These are phyloP conservation scores for Potamarius usumacintae DNA, from an alignment of 2,113 vertebrate species.

Conservation along the genomic window DNA sequence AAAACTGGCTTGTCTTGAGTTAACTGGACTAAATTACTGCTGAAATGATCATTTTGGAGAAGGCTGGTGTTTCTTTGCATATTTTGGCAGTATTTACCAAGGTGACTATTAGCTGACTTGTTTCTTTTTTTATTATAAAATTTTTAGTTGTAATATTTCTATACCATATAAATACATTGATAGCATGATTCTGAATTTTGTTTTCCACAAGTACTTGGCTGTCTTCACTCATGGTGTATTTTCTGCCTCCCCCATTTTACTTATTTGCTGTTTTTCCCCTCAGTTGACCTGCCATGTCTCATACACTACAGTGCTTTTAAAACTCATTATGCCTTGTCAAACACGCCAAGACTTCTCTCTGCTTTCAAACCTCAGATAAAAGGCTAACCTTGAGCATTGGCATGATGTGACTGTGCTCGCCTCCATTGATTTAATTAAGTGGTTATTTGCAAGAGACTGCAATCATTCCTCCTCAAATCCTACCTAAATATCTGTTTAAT, in stretches of 20 bases:
- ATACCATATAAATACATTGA: not conserved
- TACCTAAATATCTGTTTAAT: constrained; percentile 33
- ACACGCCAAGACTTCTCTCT: constrained; percentile 18
- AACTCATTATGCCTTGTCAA: constrained; percentile 55
- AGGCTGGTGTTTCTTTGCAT: not conserved
- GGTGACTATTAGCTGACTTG: not conserved
- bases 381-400: constrained; percentile 62
- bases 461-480: constrained; percentile 32
- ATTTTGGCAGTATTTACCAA: not conserved
- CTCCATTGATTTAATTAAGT: constrained; percentile 46
- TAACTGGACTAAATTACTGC: not conserved
- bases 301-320: constrained; percentile 49
- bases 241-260: not conserved
- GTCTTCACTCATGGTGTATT: not conserved
- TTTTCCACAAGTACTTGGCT: not conserved
- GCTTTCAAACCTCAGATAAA: constrained; percentile 55
- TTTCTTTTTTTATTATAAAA: not conserved
- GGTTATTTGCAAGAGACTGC: constrained; percentile 38
- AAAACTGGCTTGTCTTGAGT: not conserved
- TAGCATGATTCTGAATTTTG: not conserved
- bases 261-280: constrained; percentile 9
- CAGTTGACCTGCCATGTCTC: constrained; percentile 14
- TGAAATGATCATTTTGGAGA: not conserved
- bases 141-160: not conserved
- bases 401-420: constrained; percentile 39